These are phyloP conservation scores for Prorops nasuta DNA, from an alignment of 1,140 invertebrate species.

Conservation along the genomic window DNA sequence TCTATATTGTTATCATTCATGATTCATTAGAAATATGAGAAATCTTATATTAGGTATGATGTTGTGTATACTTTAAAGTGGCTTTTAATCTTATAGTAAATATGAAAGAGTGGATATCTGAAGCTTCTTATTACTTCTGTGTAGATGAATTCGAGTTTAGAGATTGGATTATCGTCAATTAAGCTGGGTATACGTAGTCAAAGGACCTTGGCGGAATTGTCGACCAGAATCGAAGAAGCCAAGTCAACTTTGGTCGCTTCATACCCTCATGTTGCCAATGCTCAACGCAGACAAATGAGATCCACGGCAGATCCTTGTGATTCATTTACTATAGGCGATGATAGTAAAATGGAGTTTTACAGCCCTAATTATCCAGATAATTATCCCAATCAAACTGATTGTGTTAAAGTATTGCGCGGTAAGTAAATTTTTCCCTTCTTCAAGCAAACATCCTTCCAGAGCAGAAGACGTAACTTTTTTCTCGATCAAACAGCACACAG, in stretches of 20 bases:
- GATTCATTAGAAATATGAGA: too few relatives aligned
- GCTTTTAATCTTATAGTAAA: neutral
- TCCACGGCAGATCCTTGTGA: constrained; percentile 49
- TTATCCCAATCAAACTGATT: constrained; percentile 72
- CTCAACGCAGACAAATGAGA: constrained; percentile 40
- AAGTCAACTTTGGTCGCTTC: neutral
- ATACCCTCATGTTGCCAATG: too few relatives aligned
- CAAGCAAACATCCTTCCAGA: too few relatives aligned
- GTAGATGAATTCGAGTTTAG: neutral
- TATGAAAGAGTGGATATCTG: neutral
- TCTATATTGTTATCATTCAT: too few relatives aligned
- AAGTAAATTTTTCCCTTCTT: constrained; percentile 30
- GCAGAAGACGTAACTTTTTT: too few relatives aligned
- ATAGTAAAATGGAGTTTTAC: constrained; percentile 65
- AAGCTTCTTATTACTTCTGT: neutral
- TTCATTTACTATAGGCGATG: constrained; percentile 61
- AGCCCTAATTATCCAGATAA: constrained; percentile 71
- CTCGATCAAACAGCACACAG: too few relatives aligned
- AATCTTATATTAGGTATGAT: too few relatives aligned
- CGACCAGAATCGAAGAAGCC: neutral
- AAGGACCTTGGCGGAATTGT: neutral
- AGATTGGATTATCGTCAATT: neutral
- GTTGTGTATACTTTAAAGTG: too few relatives aligned
- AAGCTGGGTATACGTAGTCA: neutral
- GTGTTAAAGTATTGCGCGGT: constrained; percentile 71